Evolutionary conservation across 2,113 vertebrate species (phyloP).

Genomic region (Taurulus bubalis): DNA sequence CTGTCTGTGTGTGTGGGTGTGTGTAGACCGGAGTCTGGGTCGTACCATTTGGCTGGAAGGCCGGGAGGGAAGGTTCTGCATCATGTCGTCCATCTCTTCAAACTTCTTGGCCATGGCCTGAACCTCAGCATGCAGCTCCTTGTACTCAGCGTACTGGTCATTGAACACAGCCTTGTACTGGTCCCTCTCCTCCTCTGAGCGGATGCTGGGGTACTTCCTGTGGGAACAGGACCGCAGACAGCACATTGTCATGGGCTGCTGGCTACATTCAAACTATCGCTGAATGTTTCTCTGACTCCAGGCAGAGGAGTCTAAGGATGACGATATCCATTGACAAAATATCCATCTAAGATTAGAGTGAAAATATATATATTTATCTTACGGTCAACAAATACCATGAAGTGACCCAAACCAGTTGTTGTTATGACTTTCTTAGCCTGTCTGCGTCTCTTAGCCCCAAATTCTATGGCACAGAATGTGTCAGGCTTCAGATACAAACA

Average conservation of each 20-base stretch:
- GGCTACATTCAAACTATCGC: neutral
- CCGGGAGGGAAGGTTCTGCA: slow-evolving; percentile 84
- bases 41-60: slow-evolving; percentile 87
- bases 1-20: slow-evolving; percentile 6
- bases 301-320: neutral
- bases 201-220: slow-evolving; percentile 93
- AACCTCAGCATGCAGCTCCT: slow-evolving; percentile 92
- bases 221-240: neutral
- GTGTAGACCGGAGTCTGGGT: neutral
- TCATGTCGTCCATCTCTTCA: slow-evolving; percentile 89
- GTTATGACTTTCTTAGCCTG: neutral
- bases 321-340: neutral
- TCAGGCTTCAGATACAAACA: neutral
- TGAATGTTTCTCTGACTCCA: neutral
- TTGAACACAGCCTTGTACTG: slow-evolving; percentile 96
- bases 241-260: neutral
- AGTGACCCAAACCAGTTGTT: neutral
- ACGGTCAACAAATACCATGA: neutral
- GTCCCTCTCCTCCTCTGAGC: slow-evolving; percentile 89
- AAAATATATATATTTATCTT: neutral
- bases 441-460: neutral
- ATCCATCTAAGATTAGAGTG: neutral
- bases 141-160: slow-evolving; percentile 96
- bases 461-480: neutral
- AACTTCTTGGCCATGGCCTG: slow-evolving; percentile 88